Evolutionary conservation across 2,113 vertebrate species (phyloP).

Genomic region (Coreoperca whiteheadi): DNA sequence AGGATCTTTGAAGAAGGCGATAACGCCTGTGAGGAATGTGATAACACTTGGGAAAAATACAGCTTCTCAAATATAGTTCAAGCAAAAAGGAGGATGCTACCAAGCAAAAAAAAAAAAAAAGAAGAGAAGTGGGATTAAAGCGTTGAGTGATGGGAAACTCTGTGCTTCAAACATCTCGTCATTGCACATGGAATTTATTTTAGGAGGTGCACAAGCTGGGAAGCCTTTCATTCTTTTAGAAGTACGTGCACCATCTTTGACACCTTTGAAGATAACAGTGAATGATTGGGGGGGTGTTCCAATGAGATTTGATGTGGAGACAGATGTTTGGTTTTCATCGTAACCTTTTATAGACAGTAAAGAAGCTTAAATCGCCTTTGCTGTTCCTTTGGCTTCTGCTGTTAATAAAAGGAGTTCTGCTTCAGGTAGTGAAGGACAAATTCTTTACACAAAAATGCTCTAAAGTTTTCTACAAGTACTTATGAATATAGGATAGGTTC

Average conservation of each 20-base stretch:
- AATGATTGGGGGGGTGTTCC: conserved; percentile 23
- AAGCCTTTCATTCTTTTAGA: conserved; percentile 73
- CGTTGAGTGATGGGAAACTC: conserved; percentile 28
- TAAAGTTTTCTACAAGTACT: background rate
- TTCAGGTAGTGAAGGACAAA: conserved; percentile 18
- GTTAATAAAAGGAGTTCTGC: conserved; percentile 24
- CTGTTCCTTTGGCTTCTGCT: conserved; percentile 6
- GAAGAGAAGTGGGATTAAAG: conserved; percentile 37
- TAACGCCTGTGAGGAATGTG: conserved; percentile 17
- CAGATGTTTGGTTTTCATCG: conserved; percentile 45
- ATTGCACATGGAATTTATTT: conserved; percentile 61
- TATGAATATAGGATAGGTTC: background rate
- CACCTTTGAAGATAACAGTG: conserved; percentile 77
- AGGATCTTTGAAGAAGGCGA: conserved; percentile 33
- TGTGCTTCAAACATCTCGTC: conserved; percentile 60
- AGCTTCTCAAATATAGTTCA: background rate
- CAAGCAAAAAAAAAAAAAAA: background rate
- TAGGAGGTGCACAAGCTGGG: conserved; percentile 40
- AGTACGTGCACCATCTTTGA: conserved; percentile 62
- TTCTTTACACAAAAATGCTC: background rate
- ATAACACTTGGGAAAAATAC: conserved; percentile 15
- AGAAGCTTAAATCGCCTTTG: conserved; percentile 45
- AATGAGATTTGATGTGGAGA: conserved; percentile 63
- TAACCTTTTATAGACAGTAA: conserved; percentile 24
- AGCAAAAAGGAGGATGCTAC: conserved; percentile 5